Percentiles rank a stretch among this genome's conserved stretches.
Conservation (phyloP, 2,888 invertebrate species). For the Amblyteles armatorius region DNA sequence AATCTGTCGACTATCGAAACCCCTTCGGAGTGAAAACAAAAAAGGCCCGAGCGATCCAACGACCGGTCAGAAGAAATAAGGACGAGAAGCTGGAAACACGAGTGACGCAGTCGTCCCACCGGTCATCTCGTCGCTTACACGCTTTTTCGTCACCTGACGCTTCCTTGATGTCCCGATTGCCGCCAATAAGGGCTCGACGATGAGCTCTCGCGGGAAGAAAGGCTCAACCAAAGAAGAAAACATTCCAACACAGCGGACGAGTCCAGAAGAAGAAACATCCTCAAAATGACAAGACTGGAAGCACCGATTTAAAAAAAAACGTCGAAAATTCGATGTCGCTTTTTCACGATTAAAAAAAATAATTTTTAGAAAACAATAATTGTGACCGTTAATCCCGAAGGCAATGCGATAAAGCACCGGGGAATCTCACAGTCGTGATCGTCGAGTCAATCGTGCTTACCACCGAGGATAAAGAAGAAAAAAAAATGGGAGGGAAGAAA, state of each 20-base stretch:
- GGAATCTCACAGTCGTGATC: not conserved
- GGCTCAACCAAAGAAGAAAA: not conserved
- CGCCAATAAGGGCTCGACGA: constrained; percentile 38
- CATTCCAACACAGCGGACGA: not conserved
- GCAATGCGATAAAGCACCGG: not conserved
- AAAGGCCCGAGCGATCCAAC: not conserved
- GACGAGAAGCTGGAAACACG: constrained; percentile 39
- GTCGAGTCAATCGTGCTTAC: not conserved
- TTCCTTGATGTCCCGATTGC: constrained; percentile 1
- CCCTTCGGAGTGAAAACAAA: not conserved
- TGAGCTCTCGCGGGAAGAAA: constrained; percentile 14
- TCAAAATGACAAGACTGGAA: not conserved
- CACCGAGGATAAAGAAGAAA: not conserved
- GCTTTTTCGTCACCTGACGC: constrained; percentile 32
- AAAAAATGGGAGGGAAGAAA: not conserved
- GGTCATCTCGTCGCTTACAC: constrained; percentile 39
- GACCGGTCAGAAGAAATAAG: constrained; percentile 15
- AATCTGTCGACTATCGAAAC: constrained; percentile 27
- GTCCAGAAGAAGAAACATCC: not conserved
- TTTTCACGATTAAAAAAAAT: not conserved
- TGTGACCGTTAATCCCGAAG: not conserved
- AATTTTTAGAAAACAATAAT: not conserved
- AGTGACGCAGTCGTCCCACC: constrained; percentile 42
- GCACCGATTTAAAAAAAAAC: not conserved
- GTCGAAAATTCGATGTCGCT: not conserved